Conservation (phyloP, 2,888 invertebrate species). For the Protodeltote pygarga region DNA sequence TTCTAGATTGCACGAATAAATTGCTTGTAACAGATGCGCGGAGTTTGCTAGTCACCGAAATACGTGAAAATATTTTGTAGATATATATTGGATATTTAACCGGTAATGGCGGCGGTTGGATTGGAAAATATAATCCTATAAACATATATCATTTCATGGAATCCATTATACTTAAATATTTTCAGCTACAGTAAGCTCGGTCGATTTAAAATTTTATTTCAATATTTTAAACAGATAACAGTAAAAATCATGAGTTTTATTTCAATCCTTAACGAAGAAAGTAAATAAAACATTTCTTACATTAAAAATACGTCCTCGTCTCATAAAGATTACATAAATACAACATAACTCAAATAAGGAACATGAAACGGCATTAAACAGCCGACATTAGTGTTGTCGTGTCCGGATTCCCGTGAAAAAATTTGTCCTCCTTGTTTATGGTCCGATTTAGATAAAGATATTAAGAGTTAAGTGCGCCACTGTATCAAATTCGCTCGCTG, state of each 20-base stretch:
- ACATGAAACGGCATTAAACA: constrained; percentile 36
- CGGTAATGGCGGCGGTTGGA: constrained; percentile 18
- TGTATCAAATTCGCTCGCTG: constrained; percentile 79
- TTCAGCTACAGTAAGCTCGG: too few relatives aligned
- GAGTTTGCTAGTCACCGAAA: constrained; percentile 13
- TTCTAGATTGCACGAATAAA: constrained; percentile 32
- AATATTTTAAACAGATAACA: background rate
- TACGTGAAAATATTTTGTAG: constrained; percentile 13
- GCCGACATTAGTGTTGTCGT: constrained; percentile 39
- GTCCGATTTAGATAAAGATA: constrained; percentile 81
- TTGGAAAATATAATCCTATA: constrained; percentile 15
- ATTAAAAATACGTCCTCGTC: constrained; percentile 14
- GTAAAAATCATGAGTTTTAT: background rate
- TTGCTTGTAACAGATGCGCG: constrained; percentile 27
- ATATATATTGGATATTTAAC: constrained; percentile 21
- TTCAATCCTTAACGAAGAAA: constrained; percentile 1
- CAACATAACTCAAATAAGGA: constrained; percentile 25
- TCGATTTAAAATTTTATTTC: constrained; percentile 8
- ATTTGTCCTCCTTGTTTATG: constrained; percentile 70
- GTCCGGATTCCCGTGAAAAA: constrained; percentile 57
- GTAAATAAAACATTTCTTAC: constrained; percentile 4
- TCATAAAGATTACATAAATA: constrained; percentile 38
- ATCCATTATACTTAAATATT: too few relatives aligned
- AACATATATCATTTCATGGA: constrained; percentile 14
- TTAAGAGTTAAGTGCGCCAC: constrained; percentile 73